These are phyloP conservation scores for Xenentodon cancila DNA, from an alignment of 2,797 vertebrate genomes.

Conservation along the genomic window DNA sequence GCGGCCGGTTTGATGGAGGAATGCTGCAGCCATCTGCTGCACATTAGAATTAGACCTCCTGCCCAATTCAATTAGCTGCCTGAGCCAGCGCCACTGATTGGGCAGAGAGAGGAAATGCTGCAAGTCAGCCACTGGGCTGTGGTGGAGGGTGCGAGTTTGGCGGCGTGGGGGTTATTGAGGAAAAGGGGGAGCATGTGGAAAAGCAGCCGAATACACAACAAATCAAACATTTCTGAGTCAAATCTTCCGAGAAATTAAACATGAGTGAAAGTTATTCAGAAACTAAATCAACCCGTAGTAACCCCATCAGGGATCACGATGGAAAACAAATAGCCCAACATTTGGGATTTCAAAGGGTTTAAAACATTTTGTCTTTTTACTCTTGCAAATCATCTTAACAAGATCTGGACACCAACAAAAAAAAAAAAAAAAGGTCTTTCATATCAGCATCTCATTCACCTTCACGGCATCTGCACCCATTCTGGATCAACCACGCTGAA, in stretches of 20 bases:
- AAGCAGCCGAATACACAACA: no score
- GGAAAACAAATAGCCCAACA: background rate
- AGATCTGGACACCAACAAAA: slow-evolving; percentile 14
- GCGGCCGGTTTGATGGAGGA: slow-evolving; percentile 64
- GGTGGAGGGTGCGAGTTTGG: no score
- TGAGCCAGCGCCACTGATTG: slow-evolving; percentile 76
- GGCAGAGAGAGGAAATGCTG: slow-evolving; percentile 31
- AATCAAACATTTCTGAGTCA: no score
- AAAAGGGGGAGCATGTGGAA: no score
- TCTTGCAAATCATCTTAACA: slow-evolving; percentile 33
- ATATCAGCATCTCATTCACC: no score
- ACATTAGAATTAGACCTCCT: slow-evolving; percentile 83
- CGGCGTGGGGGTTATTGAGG: no score
- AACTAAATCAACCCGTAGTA: no score
- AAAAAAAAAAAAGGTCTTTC: no score
- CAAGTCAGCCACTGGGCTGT: no score
- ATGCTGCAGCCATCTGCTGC: slow-evolving; percentile 82
- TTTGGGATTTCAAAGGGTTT: background rate
- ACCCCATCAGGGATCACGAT: slow-evolving; percentile 8
- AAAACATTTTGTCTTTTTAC: background rate
- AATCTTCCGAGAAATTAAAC: background rate
- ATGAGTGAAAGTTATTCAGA: no score
- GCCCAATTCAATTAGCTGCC: slow-evolving; percentile 84
- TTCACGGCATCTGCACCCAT: no score
- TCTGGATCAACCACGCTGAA: no score